Evolutionary conservation across 2,113 vertebrate species (phyloP).

Genomic region (Hemiscyllium ocellatum): DNA sequence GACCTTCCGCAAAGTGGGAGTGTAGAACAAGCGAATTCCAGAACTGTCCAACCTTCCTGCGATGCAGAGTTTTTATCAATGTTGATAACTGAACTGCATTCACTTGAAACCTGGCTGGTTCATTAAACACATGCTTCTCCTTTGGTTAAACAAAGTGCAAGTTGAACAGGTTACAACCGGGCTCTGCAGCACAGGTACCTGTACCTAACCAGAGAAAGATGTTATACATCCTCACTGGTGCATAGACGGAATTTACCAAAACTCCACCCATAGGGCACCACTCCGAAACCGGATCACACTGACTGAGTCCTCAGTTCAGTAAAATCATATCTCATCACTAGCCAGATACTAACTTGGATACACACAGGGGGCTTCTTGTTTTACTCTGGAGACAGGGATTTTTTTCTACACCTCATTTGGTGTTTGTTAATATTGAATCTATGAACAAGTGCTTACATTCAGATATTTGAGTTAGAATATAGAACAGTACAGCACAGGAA

Average conservation of each 20-base stretch:
- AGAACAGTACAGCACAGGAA: no score
- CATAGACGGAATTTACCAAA: neutral
- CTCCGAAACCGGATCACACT: neutral
- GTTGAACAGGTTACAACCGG: neutral
- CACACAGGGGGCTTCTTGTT: neutral
- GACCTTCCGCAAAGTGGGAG: conserved; percentile 59
- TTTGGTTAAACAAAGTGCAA: neutral
- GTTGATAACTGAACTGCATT: neutral
- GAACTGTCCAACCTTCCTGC: conserved; percentile 70
- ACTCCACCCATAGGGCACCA: neutral
- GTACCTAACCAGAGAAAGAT: neutral
- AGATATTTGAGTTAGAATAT: neutral
- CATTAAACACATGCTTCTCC: neutral
- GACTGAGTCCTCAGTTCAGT: neutral
- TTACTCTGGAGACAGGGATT: neutral
- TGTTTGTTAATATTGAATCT: neutral
- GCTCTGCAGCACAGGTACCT: neutral
- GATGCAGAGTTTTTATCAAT: conserved; percentile 43
- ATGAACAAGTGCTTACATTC: neutral
- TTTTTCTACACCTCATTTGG: neutral
- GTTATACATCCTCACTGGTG: neutral
- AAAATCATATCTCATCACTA: neutral
- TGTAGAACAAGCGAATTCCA: conserved; percentile 81
- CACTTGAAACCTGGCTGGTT: neutral
- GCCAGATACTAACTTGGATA: neutral